phyloP scores from a whole-genome alignment of 2,888 invertebrate genomes.

The Pecten maximus region DNA sequence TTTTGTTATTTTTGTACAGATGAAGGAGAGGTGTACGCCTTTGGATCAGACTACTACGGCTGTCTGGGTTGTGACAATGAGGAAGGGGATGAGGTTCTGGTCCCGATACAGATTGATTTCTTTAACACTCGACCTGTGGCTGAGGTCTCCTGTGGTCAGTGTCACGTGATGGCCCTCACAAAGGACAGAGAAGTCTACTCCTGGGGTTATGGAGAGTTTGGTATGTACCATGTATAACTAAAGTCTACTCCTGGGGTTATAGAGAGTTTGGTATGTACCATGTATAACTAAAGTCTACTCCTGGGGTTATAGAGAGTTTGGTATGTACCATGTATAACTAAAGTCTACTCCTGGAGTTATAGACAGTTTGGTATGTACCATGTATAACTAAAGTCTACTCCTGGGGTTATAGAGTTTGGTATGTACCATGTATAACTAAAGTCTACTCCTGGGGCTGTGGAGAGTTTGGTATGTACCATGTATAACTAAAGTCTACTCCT shows the following conservation, averaged over 20 bases:
- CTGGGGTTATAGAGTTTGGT: too few relatives aligned
- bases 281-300: constrained; percentile 81
- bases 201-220: constrained; percentile 82
- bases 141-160: constrained; percentile 79
- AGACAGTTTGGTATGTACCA: neutral
- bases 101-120: constrained; percentile 71
- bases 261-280: too few relatives aligned
- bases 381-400: neutral
- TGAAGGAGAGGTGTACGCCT: constrained; percentile 78
- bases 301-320: constrained; percentile 82
- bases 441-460: constrained; percentile 82
- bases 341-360: too few relatives aligned
- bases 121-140: constrained; percentile 71
- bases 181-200: constrained; percentile 78
- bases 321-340: too few relatives aligned
- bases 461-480: constrained; percentile 80
- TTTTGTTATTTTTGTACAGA: constrained; percentile 65
- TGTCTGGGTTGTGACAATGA: constrained; percentile 78
- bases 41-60: constrained; percentile 82
- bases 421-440: too few relatives aligned
- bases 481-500: too few relatives aligned
- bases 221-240: constrained; percentile 63
- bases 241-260: too few relatives aligned
- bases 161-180: constrained; percentile 79
- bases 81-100: constrained; percentile 73